phyloP scores from a whole-genome alignment of 1,140 invertebrate genomes.

The Thaumatotibia leucotreta region DNA sequence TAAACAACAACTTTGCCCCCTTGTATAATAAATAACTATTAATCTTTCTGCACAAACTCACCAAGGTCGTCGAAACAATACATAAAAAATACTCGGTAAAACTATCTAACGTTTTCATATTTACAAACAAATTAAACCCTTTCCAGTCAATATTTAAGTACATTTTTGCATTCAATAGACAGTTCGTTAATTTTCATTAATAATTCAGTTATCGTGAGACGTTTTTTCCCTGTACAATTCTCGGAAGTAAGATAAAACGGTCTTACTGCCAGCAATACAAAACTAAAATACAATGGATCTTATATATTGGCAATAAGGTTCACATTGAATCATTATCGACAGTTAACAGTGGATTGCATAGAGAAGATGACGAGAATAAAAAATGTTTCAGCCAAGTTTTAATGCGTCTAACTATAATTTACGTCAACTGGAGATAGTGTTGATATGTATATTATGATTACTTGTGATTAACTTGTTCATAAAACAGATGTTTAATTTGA shows the following conservation, averaged over 20 bases:
- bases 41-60: not conserved
- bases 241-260: constrained; percentile 48
- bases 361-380: constrained; percentile 24
- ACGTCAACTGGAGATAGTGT: constrained; percentile 26
- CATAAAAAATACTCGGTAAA: not conserved
- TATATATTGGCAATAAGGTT: not conserved
- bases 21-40: not conserved
- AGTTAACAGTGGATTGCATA: too few species aligned
- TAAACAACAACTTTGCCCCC: too few species aligned
- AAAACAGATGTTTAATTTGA: constrained; percentile 22
- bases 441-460: not conserved
- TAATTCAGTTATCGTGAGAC: constrained; percentile 38
- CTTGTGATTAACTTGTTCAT: constrained; percentile 23
- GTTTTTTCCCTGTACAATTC: constrained; percentile 38
- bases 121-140: too few species aligned
- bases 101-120: not conserved
- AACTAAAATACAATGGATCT: not conserved
- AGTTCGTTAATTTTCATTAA: constrained; percentile 24
- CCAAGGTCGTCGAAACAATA: not conserved
- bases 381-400: constrained; percentile 30
- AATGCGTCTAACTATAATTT: constrained; percentile 30
- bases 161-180: constrained; percentile 15
- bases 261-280: constrained; percentile 8
- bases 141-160: too few species aligned
- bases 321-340: too few species aligned